phyloP scores from a whole-genome alignment of 2,797 vertebrate species.

The Acanthurus lineatus region DNA sequence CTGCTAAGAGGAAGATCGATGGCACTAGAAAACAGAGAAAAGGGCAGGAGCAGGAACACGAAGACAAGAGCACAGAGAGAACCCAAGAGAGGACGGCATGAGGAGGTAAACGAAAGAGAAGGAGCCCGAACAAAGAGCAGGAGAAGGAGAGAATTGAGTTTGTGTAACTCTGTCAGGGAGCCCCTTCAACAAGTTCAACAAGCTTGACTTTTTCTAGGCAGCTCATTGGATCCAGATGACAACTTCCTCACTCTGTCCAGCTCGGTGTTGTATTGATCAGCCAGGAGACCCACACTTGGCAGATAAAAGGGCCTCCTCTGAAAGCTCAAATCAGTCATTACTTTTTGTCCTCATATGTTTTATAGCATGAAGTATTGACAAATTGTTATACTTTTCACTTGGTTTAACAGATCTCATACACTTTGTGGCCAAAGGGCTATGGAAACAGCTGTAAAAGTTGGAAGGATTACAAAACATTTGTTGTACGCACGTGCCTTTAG shows the following conservation, averaged over 20 bases:
- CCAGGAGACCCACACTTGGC: conserved; percentile 45
- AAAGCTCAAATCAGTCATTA: conserved; percentile 54
- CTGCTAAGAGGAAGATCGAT: conserved; percentile 65
- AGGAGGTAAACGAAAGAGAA: conserved; percentile 51
- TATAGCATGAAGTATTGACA: conserved; percentile 59
- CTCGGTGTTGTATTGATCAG: conserved; percentile 59
- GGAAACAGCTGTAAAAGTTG: conserved; percentile 61
- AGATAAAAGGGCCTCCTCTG: conserved; percentile 35
- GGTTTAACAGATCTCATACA: conserved; percentile 37
- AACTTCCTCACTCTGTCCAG: conserved; percentile 63
- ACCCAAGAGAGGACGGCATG: conserved; percentile 28
- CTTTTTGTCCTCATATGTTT: conserved; percentile 61
- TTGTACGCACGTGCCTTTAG: conserved; percentile 38
- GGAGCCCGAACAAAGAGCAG: conserved; percentile 55
- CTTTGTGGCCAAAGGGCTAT: conserved; percentile 48
- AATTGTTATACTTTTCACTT: conserved; percentile 36
- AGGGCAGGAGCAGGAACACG: conserved; percentile 17
- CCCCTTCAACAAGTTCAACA: conserved; percentile 83
- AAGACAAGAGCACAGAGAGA: conserved; percentile 41
- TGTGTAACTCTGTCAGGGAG: conserved; percentile 78
- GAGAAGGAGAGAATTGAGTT: conserved; percentile 63
- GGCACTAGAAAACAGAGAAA: conserved; percentile 41
- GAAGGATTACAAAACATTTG: conserved; percentile 57
- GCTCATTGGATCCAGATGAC: conserved; percentile 87
- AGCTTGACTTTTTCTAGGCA: conserved; percentile 75